phyloP scores from a whole-genome alignment of 2,113 vertebrate species.

The Chaenocephalus aceratus region DNA sequence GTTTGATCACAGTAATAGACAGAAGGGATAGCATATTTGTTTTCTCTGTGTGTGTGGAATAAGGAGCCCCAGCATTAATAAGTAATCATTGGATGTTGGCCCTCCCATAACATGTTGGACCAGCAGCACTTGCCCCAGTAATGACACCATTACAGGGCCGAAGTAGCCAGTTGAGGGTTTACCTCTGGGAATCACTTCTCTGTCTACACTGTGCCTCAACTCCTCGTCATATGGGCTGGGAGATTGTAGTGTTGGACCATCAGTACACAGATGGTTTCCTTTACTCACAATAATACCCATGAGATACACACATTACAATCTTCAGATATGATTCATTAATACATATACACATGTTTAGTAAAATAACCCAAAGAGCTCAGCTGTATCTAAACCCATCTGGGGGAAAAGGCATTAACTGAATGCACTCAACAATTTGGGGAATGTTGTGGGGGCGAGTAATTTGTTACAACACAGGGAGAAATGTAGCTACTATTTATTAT shows the following conservation, averaged over 20 bases:
- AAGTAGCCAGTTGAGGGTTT: conserved; percentile 65
- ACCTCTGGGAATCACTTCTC: conserved; percentile 60
- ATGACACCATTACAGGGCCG: conserved; percentile 76
- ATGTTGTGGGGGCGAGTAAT: neutral
- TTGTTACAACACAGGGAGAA: conserved; percentile 8
- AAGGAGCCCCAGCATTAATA: conserved; percentile 72
- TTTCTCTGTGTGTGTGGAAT: conserved; percentile 68
- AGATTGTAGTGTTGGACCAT: neutral
- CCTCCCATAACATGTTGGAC: conserved; percentile 68
- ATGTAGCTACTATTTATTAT: conserved; percentile 18
- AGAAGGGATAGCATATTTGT: conserved; percentile 70
- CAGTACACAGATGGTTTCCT: neutral
- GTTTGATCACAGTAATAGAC: conserved; percentile 60
- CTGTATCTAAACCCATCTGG: neutral
- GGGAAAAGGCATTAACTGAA: neutral
- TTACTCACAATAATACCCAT: neutral
- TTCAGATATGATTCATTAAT: neutral
- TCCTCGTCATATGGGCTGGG: neutral
- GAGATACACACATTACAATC: neutral
- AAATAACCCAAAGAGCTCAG: neutral
- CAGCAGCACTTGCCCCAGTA: conserved; percentile 77
- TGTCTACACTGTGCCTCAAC: conserved; percentile 30
- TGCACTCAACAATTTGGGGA: neutral
- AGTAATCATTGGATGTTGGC: conserved; percentile 73
- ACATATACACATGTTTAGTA: neutral